Evolutionary conservation across 1,140 invertebrate species (phyloP), one percentile per base, ranked within the genome.

Genomic region (Callitettix versicolor): DNA sequence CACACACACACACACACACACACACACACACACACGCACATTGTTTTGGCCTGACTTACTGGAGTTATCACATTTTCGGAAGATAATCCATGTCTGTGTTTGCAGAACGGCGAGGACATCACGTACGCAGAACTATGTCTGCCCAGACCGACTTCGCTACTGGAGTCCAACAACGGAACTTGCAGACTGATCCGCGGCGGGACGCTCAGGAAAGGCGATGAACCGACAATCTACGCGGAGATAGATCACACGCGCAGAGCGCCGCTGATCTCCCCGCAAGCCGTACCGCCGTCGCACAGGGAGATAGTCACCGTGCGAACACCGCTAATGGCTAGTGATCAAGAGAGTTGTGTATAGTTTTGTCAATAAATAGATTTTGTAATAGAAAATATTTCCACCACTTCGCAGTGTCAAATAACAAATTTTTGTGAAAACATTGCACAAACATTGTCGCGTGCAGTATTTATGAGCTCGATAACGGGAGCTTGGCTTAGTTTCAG

Each of bases 271-370:
- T 70, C 60, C 44, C 60, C 52, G 66, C 26, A 30, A 30, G 3
- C 26, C 9, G 26, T 30, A 9, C 68, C 61, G 38, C 63, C 64
- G 17, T 58, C 66, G 2, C 60, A 65, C 3, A 72, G 85, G 58
- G 87, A 90, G 68, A 82, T 88, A 9, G 86, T 90, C 14, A 89
- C 87, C 3, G 86, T 88, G 15, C 75, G 86, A 61, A 89, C 86
- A 24, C 87, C 86, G 1, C 71, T 90, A 1, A 82, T 88, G 69
- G 80, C 79, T 52, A 86, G 82, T 44, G 84, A 86, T 65, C 86
- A 88, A 67, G 87, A 90, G 66, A 88, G 86, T 66, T 89, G 86
- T 68, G 87, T 90, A 69, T 90, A 88, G 79, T 62, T 64, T 20
- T 14, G n/a, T 41, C 40, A 20, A n/a, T 41, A n/a, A 20, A n/a